These are phyloP conservation scores for Notolepis coatsorum DNA, from an alignment of 2,797 vertebrate genomes.

Conservation along the genomic window DNA sequence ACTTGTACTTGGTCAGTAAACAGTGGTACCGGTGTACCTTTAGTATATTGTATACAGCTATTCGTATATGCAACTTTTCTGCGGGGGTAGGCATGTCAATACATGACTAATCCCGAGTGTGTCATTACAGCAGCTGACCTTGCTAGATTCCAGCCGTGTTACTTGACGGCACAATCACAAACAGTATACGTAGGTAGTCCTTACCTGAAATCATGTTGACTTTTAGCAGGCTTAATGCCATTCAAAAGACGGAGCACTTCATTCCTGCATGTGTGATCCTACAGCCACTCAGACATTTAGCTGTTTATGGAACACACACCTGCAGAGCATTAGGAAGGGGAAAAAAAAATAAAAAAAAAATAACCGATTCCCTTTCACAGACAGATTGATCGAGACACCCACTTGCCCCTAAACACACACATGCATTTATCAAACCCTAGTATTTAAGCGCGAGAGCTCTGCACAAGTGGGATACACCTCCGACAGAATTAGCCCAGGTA, in stretches of 20 bases:
- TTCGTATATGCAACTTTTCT: too few relatives aligned
- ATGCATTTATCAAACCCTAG: conserved; percentile 46
- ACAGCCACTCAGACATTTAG: conserved; percentile 5
- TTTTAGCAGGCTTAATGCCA: background rate
- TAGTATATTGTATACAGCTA: too few relatives aligned
- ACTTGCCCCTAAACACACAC: conserved; percentile 27
- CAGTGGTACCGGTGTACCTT: too few relatives aligned
- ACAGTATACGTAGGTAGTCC: conserved; percentile 25
- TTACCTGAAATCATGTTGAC: background rate
- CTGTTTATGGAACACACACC: conserved; percentile 39
- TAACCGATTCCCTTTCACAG: conserved; percentile 4
- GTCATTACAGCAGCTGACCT: conserved; percentile 2
- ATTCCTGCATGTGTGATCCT: background rate
- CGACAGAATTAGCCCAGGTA: conserved; percentile 72
- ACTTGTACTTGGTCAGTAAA: too few relatives aligned
- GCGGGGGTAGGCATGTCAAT: too few relatives aligned
- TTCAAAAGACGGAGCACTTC: background rate
- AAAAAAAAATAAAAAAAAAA: too few relatives aligned
- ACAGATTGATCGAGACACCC: conserved; percentile 33
- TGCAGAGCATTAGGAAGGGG: conserved; percentile 28
- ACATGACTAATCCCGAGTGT: too few relatives aligned
- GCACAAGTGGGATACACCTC: conserved; percentile 48
- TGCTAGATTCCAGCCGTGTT: background rate
- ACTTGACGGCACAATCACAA: conserved; percentile 11
- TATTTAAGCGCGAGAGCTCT: conserved; percentile 38